Base-by-base conservation (phyloP, 2,888 invertebrate genomes). In the Orthosia cruda region DNA sequence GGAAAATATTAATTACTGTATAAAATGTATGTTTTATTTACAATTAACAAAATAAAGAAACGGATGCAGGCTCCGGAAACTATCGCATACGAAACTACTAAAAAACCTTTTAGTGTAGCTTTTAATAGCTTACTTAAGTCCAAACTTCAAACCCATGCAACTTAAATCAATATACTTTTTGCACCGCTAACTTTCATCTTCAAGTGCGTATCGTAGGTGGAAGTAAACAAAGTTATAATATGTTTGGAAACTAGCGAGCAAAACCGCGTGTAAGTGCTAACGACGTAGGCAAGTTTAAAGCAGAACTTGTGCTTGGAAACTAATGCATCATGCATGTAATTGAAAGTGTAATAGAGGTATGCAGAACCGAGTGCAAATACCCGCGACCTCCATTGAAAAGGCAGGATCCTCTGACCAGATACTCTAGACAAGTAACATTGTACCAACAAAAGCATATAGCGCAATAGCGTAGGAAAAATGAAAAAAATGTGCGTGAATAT, bases 181-280 rank as follows among this genome's bases (percentile, higher is more conserved):
- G 12, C 59, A 18, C 15, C 1, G 13, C n/a, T 15, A 52, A 57
- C 32, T 76, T 75, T 45, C 15, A 68, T 49, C 20, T 49, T 61
- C 18, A 26, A 7, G 12, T 61, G 49, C 52, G 40, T 52, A 63
- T 16, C 15, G 23, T 23, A 40, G 20, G 26, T 32, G 57, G 63
- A 63, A 57, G 20, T 52, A 52, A 62, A 81, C 64, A 66, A 81
- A 81, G 57, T 75, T 81, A 57, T 81, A 75, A 65, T 65, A 75
- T 57, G 55, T 63, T 80, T 57, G 62, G 26, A 13, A 77, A 74
- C 52, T 65, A 32, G 4, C 49, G 3, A 47, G 57, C 54, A 63
- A 62, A 80, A 63, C 65, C 57, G 26, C 76, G 66, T 66, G 55
- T 50, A 66, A 81, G 65, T 66, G 45, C 69, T 74, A 62, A 69